A percentile compares a stretch with the other conserved stretches of the same genome.
Evolutionary conservation across 2,113 vertebrate genomes (phyloP).

Genomic region (Sterna hirundo): DNA sequence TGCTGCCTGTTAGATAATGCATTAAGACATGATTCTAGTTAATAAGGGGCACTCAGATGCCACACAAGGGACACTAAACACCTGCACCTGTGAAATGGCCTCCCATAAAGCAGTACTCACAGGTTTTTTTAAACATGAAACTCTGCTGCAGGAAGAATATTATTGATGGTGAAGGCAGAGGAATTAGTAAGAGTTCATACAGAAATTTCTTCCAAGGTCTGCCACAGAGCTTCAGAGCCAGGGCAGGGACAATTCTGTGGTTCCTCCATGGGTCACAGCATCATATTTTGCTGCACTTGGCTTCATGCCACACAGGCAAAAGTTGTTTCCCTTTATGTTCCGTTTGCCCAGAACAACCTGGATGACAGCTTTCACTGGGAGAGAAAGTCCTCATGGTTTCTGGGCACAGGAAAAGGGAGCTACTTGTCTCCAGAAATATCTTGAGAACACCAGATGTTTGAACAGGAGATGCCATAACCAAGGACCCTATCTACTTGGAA

Average conservation of each 20-base stretch:
- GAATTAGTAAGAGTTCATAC: not conserved
- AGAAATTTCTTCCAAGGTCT: not conserved
- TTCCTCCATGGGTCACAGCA: not conserved
- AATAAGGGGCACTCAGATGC: not conserved
- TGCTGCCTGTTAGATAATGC: not conserved
- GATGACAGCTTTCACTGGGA: not conserved
- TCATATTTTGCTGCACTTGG: not conserved
- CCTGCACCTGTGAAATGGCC: not conserved
- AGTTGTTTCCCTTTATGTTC: not conserved
- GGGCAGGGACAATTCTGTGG: not conserved
- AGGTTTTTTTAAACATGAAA: not conserved
- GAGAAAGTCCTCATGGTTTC: not conserved
- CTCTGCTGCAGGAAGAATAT: not conserved
- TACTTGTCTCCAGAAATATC: constrained; percentile 29
- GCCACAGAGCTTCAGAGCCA: not conserved
- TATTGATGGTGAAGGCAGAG: not conserved
- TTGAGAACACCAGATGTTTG: constrained; percentile 56
- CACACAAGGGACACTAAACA: not conserved
- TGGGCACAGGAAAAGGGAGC: not conserved
- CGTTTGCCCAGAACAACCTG: not conserved
- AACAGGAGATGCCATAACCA: constrained; percentile 19
- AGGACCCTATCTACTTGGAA: constrained; percentile 22
- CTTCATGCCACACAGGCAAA: not conserved
- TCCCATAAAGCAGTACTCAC: not conserved
- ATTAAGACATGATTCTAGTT: not conserved